Conservation (phyloP, 2,797 vertebrate species). For the Discoglossus pictus region DNA sequence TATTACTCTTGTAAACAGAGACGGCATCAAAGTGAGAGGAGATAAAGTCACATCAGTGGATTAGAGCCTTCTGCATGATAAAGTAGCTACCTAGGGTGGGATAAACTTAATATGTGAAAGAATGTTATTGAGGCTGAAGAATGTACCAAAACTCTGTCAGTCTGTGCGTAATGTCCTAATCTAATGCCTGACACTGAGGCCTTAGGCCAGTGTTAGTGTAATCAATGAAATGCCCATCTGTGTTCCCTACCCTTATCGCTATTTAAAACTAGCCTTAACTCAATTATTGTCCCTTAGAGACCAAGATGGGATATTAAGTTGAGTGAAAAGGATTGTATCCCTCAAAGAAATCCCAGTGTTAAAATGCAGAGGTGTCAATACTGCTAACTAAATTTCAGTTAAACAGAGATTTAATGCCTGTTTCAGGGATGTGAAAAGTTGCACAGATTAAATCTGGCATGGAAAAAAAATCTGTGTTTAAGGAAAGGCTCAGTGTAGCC, state of each 20-base stretch:
- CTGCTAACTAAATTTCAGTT: constrained; percentile 90
- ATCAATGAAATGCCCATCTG: constrained; percentile 98
- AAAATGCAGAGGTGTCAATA: constrained; percentile 89
- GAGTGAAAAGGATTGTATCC: constrained; percentile 88
- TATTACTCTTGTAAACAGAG: constrained; percentile 90
- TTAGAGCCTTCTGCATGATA: constrained; percentile 99
- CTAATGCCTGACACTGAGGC: constrained; percentile 94
- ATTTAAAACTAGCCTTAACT: constrained; percentile 99
- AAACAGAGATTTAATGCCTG: constrained; percentile 91
- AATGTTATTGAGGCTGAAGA: constrained; percentile 99
- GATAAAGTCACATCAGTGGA: constrained; percentile 98
- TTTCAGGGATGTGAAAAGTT: constrained; percentile 82
- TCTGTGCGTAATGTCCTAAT: constrained; percentile 99
- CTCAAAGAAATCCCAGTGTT: constrained; percentile 85
- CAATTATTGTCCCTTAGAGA: constrained; percentile 99
- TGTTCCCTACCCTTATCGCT: constrained; percentile 92
- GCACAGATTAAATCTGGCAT: constrained; percentile 78
- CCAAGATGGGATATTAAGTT: constrained; percentile 97
- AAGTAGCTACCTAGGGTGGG: constrained; percentile 99
- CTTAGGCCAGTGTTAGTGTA: constrained; percentile 91
- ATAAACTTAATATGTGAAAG: constrained; percentile 99
- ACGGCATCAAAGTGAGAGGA: constrained; percentile 94
- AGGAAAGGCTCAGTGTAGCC: constrained; percentile 81
- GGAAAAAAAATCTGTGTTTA: constrained; percentile 78
- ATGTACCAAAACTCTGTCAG: constrained; percentile 99